Base-by-base conservation (phyloP, 2,797 vertebrate species). In the Enteromius trimaculatus region DNA sequence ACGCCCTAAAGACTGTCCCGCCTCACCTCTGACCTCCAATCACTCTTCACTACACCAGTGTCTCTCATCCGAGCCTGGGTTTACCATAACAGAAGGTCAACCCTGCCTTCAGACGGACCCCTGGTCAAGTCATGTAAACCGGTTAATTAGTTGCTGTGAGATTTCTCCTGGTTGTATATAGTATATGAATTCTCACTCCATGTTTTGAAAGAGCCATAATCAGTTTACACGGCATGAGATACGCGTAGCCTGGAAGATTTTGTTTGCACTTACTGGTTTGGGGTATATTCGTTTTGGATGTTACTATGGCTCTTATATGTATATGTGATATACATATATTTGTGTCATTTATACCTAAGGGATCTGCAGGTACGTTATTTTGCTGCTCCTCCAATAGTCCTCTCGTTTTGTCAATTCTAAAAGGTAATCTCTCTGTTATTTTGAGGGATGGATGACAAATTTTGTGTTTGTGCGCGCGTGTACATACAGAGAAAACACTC, bases 1-100 rank as follows among this genome's bases (percentile, higher is more conserved):
- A 96, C 34, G 96, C 97, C 86, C 85, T 97, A 91, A 93, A 94
- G 93, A 97, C 97, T 0, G 95, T 97, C 29, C 96, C 97, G 3
- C 74, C 94, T 79, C 96, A 97, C 91, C 92, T 95, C 89, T 97
- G 95, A 96, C 81, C 90, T 37, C 17, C 51, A 53, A 66, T 29
- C 70, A 51, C 77, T 26, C 17, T 53, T 14, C 21, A 74, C 68
- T 19, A 39, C 69, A 37, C 62, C 53, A 9, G 31, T 29, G 42
- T 47, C 80, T 49, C 58, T 74, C 74, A 13, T 77, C 49, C 39
- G 4, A 44, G 9, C 34, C 29, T 26, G 39, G 31, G 58, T 37
- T 64, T 31, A 17, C 69, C 23, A 4, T 23, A 16, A 6, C 60
- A 68, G 21, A 44, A 13, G 62, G 11, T 51, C 29, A 23, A 14